A percentile compares a stretch with the other conserved stretches of the same genome.
phyloP scores from a whole-genome alignment of 2,113 vertebrate genomes.

The Xyliphius kryptos region DNA sequence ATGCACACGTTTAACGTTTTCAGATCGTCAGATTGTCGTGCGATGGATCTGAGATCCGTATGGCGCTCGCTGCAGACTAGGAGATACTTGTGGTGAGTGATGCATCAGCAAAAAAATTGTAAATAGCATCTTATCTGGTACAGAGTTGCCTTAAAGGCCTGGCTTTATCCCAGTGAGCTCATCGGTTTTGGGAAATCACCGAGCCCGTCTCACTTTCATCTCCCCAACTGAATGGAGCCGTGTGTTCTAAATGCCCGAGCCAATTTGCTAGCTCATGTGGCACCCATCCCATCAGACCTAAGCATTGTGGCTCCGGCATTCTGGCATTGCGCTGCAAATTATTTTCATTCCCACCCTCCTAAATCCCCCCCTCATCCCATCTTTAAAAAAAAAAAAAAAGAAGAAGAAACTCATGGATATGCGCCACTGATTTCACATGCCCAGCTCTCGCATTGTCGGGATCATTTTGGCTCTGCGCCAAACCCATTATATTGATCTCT shows the following conservation, averaged over 20 bases:
- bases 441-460: slow-evolving; percentile 66
- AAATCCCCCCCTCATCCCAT: background rate
- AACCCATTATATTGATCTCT: slow-evolving; percentile 77
- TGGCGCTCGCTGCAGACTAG: too few relatives aligned
- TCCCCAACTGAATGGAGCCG: slow-evolving; percentile 66
- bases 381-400: background rate
- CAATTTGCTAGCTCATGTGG: slow-evolving; percentile 73
- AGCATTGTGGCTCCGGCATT: slow-evolving; percentile 67
- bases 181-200: slow-evolving; percentile 67
- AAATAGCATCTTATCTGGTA: background rate
- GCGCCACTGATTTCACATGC: slow-evolving; percentile 70
- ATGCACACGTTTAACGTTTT: too few relatives aligned
- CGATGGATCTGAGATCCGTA: too few relatives aligned
- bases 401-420: slow-evolving; percentile 55
- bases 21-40: too few relatives aligned
- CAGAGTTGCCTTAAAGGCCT: slow-evolving; percentile 11
- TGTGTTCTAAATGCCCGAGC: slow-evolving; percentile 68
- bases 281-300: slow-evolving; percentile 71
- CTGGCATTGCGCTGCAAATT: slow-evolving; percentile 69
- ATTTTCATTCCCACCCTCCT: slow-evolving; percentile 60
- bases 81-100: too few relatives aligned
- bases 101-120: too few relatives aligned
- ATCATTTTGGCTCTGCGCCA: slow-evolving; percentile 68
- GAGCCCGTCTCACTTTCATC: slow-evolving; percentile 54
- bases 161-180: slow-evolving; percentile 36